Evolutionary conservation across 2,113 vertebrate genomes (phyloP), one percentile per base, ranked within the genome.

Genomic region (Orientallactaga bullata): DNA sequence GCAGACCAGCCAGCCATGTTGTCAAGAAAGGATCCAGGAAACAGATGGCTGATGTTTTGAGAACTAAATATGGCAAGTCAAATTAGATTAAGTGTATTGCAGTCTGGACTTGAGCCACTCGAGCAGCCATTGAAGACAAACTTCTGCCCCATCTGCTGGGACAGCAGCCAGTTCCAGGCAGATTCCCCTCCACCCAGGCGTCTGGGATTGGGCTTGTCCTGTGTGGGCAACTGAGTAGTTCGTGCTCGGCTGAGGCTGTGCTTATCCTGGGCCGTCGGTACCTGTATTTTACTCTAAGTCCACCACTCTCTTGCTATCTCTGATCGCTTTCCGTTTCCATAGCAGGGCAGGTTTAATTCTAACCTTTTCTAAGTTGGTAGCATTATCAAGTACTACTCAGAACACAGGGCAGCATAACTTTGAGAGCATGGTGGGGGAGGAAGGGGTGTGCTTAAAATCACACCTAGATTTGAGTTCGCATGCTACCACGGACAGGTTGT

Each of bases 11-110:
- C 66, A 21, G 37, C 87, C 58, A 26, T 58, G 23, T 55, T 68
- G 84, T 89, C 69, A 77, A 32, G 93, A 91, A 77, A 32, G 93
- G 89, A 87, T 95, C 84, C 95, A 95, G 92, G 94, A 96, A 94
- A 93, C 93, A 96, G 94, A 93, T 96, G 96, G 93, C 69, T 68
- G 61, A 51, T 94, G 89, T 92, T 95, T 85, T 71, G 87, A 95
- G 88, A 95, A 95, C 91, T 93, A 80, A 93, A 86, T 68, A 86
- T 74, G 77, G 77, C 87, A 87, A 89, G 93, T 93, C 87, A 92
- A 92, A 95, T 95, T 92, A 93, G 82, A 95, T 95, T 90, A 78
- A 88, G 58, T 51, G 0, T 88, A 47, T 94, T 90, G n/a, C 18
- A 47, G 60, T 78, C 81, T 87, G 95, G 68, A 90, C 79, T 37